Percentiles rank a stretch among this genome's conserved stretches.
These are phyloP conservation scores for Parasteatoda lunata DNA, from an alignment of 2,888 invertebrate species.

Conservation along the genomic window DNA sequence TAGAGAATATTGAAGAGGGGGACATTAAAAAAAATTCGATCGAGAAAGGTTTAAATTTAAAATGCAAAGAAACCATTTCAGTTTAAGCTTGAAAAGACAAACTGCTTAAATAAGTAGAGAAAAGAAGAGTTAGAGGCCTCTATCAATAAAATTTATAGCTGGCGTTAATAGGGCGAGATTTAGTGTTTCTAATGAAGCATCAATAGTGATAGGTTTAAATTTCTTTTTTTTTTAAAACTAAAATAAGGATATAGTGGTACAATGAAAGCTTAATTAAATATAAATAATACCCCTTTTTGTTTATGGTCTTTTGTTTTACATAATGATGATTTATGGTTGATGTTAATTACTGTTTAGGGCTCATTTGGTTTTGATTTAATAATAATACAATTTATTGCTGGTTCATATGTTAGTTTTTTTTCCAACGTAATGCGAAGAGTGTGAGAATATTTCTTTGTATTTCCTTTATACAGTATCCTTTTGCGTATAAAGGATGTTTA, in stretches of 20 bases:
- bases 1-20: neutral
- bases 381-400: no score
- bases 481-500: no score
- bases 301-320: no score
- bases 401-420: no score
- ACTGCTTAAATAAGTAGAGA: slow-evolving; percentile 2
- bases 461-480: no score
- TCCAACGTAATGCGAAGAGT: no score
- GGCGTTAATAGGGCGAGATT: neutral
- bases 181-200: neutral
- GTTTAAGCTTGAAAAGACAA: slow-evolving; percentile 5
- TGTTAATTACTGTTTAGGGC: no score
- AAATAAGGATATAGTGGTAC: neutral
- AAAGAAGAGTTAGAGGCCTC: neutral
- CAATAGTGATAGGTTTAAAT: neutral
- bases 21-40: neutral
- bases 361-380: no score
- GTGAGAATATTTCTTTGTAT: no score
- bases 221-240: neutral
- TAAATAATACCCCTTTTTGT: neutral
- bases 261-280: neutral
- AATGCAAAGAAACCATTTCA: slow-evolving; percentile 2
- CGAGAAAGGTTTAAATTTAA: neutral
- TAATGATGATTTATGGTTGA: no score
- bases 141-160: neutral